Evolutionary conservation across 2,888 invertebrate species (phyloP), one percentile per base, ranked within the genome.

Genomic region (Chalcis sispes): DNA sequence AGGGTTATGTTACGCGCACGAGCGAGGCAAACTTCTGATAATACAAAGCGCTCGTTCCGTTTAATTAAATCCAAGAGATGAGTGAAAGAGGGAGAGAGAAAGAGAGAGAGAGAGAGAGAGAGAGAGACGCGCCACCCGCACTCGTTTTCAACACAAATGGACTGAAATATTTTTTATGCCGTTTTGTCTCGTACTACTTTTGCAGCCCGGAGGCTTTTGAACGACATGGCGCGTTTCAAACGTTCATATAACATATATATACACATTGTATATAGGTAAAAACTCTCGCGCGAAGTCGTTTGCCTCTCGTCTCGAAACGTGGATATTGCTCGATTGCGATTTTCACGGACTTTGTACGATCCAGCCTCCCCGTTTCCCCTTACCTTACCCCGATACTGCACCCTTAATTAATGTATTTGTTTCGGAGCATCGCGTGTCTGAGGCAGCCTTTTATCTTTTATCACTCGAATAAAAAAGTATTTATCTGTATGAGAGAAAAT

Each of bases 31-130:
- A 61, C 13, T 62, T 54, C 59, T 40, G 50, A 64, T 64, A 69
- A 69, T 69, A 75, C 75, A 69, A 75, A 75, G 67, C 64, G 67
- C 54, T 42, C 36, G 62, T 71, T 77, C 77, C 59, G 64, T 77
- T 79, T 77, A 79, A 79, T 79, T 79, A 75, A 74, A 75, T 77
- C 36, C 29, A 52, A n/a, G n/a, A n/a, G n/a, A n/a, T n/a, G n/a
- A n/a, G n/a, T n/a, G n/a, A n/a, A n/a, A n/a, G n/a, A n/a, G n/a
- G n/a, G n/a, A n/a, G n/a, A n/a, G n/a, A n/a, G n/a, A n/a, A n/a
- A n/a, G n/a, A n/a, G n/a, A n/a, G n/a, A n/a, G n/a, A n/a, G n/a
- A n/a, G n/a, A n/a, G n/a, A n/a, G 36, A 7, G 46, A 36, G 36
- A 36, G 10, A 36, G 36, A 36, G 36, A 36, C 10, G 36, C n/a